Base-by-base conservation (phyloP, 2,888 invertebrate species). In the Cephus runcator region DNA sequence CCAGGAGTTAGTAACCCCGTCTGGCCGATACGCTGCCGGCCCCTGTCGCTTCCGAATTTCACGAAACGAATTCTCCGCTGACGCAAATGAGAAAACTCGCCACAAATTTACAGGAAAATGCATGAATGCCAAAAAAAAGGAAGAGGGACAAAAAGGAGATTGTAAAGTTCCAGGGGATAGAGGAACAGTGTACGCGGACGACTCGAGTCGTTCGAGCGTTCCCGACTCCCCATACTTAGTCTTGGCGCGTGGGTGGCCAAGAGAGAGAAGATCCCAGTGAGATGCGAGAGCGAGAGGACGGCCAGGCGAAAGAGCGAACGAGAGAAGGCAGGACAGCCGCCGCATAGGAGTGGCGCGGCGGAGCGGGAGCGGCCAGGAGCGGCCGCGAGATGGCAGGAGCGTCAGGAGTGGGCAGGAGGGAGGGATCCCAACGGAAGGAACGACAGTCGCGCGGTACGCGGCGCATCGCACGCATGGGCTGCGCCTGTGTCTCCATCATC, bases 401-500 rank as follows among this genome's bases (percentile, higher is more conserved):
- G 75, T n/a, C 35, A 11, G 35, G 11, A 35, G 35, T 0, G 75
- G 56, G 76, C 40, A 76, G 74, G 76, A 76, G 69, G 30, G 69
- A 35, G 15, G 69, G 76, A 77, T 76, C n/a, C 40, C n/a, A 30
- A 78, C 73, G 79, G 76, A 82, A 79, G 77, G 84, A 84, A 85
- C 87, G 87, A 85, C 88, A 90, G 90, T 90, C 90, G 89, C 89
- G 88, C 90, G 88, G 87, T 88, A 89, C 87, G 90, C 89, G 90
- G 90, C 87, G 87, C 87, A 87, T 86, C 85, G 89, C 86, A 87
- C 88, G 89, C 86, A 87, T 83, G 84, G 83, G 76, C 80, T 80
- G 79, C 74, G 80, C 80, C 75, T 82, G 84, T 69, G 69, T 69
- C 30, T 69, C 15, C 69, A 12, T 69, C 69, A 69, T 12, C 69